Conservation (phyloP, 2,888 invertebrate species). For the Drosophila atroscutellata region DNA sequence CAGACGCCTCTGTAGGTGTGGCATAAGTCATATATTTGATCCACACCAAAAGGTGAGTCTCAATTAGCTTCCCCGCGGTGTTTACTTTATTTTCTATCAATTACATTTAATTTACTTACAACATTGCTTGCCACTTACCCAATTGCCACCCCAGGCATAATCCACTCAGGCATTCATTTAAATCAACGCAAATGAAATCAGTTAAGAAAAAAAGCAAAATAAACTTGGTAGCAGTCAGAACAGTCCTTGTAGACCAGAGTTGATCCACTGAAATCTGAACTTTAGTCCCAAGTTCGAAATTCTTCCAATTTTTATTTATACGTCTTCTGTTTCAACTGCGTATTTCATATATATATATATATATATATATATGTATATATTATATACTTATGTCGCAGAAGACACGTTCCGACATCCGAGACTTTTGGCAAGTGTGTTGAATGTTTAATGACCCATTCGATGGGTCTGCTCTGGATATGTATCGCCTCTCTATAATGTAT, state of each 20-base stretch:
- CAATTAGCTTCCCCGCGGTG: neutral
- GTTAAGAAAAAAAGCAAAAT: neutral
- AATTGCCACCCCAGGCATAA: neutral
- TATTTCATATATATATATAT: no score
- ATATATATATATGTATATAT: neutral
- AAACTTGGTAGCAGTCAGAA: neutral
- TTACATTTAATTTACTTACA: neutral
- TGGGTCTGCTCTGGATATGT: neutral
- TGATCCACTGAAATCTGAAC: neutral
- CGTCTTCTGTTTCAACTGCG: no score
- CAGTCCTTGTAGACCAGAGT: neutral
- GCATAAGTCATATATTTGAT: neutral
- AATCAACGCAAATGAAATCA: neutral
- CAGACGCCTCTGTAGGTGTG: slow-evolving; percentile 5
- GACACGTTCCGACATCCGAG: neutral
- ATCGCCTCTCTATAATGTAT: neutral
- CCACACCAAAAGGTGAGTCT: neutral
- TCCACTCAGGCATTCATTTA: neutral
- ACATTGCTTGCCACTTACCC: neutral
- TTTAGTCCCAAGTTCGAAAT: neutral
- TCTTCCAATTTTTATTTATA: no score
- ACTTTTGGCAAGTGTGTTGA: neutral
- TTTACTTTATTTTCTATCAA: neutral
- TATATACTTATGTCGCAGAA: neutral
- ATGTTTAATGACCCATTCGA: neutral